Evolutionary conservation across 2,888 invertebrate genomes (phyloP).

Genomic region (Idaea dimidiata): DNA sequence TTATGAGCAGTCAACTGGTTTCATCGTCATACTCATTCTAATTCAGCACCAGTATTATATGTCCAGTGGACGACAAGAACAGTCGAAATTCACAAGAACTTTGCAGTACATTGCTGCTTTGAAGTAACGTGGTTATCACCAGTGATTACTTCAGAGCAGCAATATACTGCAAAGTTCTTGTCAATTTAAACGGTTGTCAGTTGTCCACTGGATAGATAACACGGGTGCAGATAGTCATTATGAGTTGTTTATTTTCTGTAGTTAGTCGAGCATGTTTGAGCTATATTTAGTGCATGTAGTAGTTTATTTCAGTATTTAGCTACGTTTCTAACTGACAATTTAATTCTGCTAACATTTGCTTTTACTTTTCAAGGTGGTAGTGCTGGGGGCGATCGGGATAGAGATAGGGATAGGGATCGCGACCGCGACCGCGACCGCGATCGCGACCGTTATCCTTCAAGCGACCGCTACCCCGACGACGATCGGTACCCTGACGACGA

Average conservation of each 20-base stretch:
- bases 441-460: conserved; percentile 68
- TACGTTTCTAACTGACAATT: background rate
- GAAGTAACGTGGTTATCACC: too few species aligned
- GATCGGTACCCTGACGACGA: conserved; percentile 78
- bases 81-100: too few species aligned
- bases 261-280: background rate
- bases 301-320: background rate
- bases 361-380: conserved; percentile 64
- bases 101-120: too few species aligned
- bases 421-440: conserved; percentile 45
- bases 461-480: conserved; percentile 72
- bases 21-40: background rate
- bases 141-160: too few species aligned
- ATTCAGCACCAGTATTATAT: too few species aligned
- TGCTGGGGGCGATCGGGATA: conserved; percentile 43
- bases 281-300: conserved; percentile 2
- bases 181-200: too few species aligned
- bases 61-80: too few species aligned
- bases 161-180: too few species aligned
- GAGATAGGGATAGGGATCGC: conserved; percentile 28
- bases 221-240: too few species aligned
- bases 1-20: too few species aligned
- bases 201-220: too few species aligned
- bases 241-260: background rate
- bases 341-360: conserved; percentile 6